A percentile compares a stretch with the other conserved stretches of the same genome.
Conservation (phyloP, 2,888 invertebrate genomes). For the Drosophila flavopinicola region DNA sequence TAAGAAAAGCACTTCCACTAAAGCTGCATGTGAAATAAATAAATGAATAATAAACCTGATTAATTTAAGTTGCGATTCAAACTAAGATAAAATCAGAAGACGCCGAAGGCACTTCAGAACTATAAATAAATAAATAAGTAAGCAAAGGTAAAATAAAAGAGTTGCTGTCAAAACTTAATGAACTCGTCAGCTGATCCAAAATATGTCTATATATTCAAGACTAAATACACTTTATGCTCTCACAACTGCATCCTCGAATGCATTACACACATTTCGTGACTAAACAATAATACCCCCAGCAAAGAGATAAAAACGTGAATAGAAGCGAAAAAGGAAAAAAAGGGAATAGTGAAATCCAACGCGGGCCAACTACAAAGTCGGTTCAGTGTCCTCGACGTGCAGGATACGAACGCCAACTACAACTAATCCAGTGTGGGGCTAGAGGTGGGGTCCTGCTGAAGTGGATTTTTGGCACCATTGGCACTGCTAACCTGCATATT, state of each 20-base stretch:
- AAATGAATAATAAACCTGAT: too few species aligned
- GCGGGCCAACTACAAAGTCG: conserved; percentile 15
- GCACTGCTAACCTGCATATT: conserved; percentile 81
- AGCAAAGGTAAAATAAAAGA: too few species aligned
- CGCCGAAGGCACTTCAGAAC: too few species aligned
- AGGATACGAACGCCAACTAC: conserved; percentile 55
- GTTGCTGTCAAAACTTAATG: too few species aligned
- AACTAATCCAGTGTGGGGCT: conserved; percentile 68
- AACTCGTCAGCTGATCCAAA: too few species aligned
- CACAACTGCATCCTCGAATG: neutral
- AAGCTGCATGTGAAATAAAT: too few species aligned
- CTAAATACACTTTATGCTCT: too few species aligned
- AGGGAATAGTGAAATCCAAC: conserved; percentile 34
- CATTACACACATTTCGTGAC: neutral
- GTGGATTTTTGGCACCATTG: conserved; percentile 76
- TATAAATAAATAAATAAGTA: too few species aligned
- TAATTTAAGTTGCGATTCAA: too few species aligned
- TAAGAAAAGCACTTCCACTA: neutral
- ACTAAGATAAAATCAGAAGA: too few species aligned
- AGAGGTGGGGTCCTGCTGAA: conserved; percentile 44
- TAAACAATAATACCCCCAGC: neutral
- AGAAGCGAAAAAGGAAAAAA: neutral
- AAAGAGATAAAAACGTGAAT: neutral
- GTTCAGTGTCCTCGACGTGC: conserved; percentile 44
- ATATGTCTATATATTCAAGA: too few species aligned